These are phyloP conservation scores for Drosophila bocqueti DNA, from an alignment of 1,140 invertebrate species.

Conservation along the genomic window DNA sequence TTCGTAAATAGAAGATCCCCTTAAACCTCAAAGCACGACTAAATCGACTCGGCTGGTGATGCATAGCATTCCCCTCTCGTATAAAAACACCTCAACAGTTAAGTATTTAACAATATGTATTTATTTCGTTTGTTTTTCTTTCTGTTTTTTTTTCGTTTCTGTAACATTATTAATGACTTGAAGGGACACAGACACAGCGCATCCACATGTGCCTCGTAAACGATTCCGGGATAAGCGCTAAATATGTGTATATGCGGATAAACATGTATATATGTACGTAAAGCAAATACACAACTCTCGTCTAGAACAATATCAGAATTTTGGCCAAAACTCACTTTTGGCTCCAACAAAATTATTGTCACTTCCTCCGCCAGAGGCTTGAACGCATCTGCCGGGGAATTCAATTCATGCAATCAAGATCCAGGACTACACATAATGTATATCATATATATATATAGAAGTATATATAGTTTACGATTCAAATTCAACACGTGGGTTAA, in stretches of 20 bases:
- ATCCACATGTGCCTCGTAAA: slow-evolving; percentile 30
- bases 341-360: slow-evolving; percentile 58
- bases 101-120: slow-evolving; percentile 42
- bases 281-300: slow-evolving; percentile 26
- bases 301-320: slow-evolving; percentile 37
- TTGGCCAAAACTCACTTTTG: background rate
- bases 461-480: slow-evolving; percentile 7
- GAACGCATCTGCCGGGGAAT: slow-evolving; percentile 1
- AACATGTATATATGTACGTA: slow-evolving; percentile 18
- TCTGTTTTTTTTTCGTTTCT: background rate
- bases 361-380: slow-evolving; percentile 11
- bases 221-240: slow-evolving; percentile 25
- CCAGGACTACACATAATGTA: slow-evolving; percentile 15
- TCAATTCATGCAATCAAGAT: slow-evolving; percentile 15
- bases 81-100: background rate
- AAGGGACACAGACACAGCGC: slow-evolving; percentile 40
- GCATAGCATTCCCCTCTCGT: background rate
- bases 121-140: slow-evolving; percentile 27
- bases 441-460: background rate
- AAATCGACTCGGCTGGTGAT: too few relatives aligned
- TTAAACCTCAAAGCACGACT: too few relatives aligned
- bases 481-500: slow-evolving; percentile 27
- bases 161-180: slow-evolving; percentile 49
- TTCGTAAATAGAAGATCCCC: too few relatives aligned
- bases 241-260: slow-evolving; percentile 19